These are phyloP conservation scores for Malacoctenus gilli DNA, from an alignment of 2,797 vertebrate species.

Conservation along the genomic window DNA sequence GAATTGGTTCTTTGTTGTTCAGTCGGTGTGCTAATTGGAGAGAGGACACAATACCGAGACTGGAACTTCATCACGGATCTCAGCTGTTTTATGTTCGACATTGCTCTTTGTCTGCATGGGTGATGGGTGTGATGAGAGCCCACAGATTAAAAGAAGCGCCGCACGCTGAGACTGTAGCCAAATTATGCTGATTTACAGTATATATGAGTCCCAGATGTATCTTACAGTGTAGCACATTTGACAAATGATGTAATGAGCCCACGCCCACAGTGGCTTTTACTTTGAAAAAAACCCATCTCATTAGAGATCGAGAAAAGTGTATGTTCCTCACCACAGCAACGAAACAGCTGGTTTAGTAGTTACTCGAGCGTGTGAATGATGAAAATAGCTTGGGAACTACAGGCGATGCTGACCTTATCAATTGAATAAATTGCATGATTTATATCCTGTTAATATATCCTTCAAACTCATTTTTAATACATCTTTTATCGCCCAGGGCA, in stretches of 20 bases:
- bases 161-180: slow-evolving; percentile 35
- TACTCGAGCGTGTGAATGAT: slow-evolving; percentile 60
- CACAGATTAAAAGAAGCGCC: slow-evolving; percentile 40
- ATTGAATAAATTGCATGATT: slow-evolving; percentile 79
- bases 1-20: slow-evolving; percentile 1
- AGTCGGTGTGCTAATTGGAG: slow-evolving; percentile 38
- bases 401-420: slow-evolving; percentile 73
- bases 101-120: slow-evolving; percentile 32
- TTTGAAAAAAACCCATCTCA: slow-evolving; percentile 71
- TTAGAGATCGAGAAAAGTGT: slow-evolving; percentile 63
- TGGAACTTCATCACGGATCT: slow-evolving; percentile 33
- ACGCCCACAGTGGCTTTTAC: slow-evolving; percentile 55
- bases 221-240: slow-evolving; percentile 38
- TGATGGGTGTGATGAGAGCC: slow-evolving; percentile 49
- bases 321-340: slow-evolving; percentile 36
- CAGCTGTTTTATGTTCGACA: slow-evolving; percentile 29
- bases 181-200: slow-evolving; percentile 39
- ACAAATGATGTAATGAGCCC: slow-evolving; percentile 50
- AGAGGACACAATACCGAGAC: slow-evolving; percentile 21
- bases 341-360: slow-evolving; percentile 58
- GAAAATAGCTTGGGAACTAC: slow-evolving; percentile 69
- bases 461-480: slow-evolving; percentile 82
- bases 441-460: slow-evolving; percentile 79
- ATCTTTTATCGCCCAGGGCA: slow-evolving; percentile 79
- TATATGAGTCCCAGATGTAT: slow-evolving; percentile 30